These are phyloP conservation scores for Gonioctena quinquepunctata DNA, from an alignment of 1,140 invertebrate species.

Conservation along the genomic window DNA sequence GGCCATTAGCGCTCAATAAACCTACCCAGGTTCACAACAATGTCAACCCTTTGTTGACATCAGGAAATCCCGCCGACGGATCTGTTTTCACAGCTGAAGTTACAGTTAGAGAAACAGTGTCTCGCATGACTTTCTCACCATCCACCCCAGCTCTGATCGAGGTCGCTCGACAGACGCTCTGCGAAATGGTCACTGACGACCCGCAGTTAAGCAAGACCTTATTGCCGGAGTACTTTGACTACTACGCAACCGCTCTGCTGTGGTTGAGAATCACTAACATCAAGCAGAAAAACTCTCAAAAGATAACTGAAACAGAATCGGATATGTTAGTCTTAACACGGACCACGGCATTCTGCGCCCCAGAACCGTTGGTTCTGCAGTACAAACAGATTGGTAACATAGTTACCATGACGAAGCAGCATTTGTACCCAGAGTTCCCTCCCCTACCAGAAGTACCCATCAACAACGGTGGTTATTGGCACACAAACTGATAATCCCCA, in stretches of 20 bases:
- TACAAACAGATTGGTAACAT: neutral
- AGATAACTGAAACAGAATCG: neutral
- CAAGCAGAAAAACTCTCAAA: neutral
- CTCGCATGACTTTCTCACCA: neutral
- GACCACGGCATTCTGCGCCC: neutral
- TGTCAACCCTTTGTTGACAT: neutral
- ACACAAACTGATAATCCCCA: too few species aligned
- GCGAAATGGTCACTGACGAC: neutral
- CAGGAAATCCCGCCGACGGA: neutral
- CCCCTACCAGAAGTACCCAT: too few species aligned
- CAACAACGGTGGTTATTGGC: too few species aligned
- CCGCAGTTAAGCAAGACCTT: neutral
- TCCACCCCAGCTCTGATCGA: neutral
- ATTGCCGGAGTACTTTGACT: neutral
- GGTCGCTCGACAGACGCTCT: neutral
- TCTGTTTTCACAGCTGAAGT: neutral
- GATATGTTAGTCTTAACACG: neutral
- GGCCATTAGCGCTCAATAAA: neutral
- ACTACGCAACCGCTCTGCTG: neutral
- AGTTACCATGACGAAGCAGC: too few species aligned
- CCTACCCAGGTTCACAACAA: neutral
- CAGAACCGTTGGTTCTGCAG: neutral
- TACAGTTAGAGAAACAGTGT: neutral
- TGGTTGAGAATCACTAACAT: neutral
- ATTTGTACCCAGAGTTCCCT: too few species aligned